Evolutionary conservation across 2,797 vertebrate species (phyloP), one percentile per base, ranked within the genome.

Genomic region (Okamejei kenojei): DNA sequence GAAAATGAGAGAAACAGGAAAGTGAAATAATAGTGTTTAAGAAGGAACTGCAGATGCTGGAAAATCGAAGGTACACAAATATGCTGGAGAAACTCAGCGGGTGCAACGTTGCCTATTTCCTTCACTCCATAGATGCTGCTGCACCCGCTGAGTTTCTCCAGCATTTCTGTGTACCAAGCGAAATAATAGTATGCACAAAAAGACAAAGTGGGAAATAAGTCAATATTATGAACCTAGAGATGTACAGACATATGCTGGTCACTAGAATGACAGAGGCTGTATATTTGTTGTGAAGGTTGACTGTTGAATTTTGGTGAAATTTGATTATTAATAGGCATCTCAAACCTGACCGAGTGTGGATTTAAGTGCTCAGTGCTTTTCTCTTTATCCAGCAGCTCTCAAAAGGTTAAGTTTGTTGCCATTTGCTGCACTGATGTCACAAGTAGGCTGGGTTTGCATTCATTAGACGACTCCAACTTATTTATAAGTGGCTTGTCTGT

Each of bases 371-470:
- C 82, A 63, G 11, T 82, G 45, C 80, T 54, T 58, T 54, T 26
- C 23, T 54, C 54, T 84, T 84, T 86, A 29, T 86, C 58, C 58
- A 68, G n/a, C n/a, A 88, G 84, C 63, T 88, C 61, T 35, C 84
- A 88, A 88, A 68, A 88, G 84, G 84, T 88, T 88, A 88, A 88
- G 65, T 88, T 32, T 88, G 15, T 68, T 88, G n/a, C 9, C 17
- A n/a, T 65, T 68, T 88, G n/a, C 17, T 21, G 32, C 63, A 68
- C n/a, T 88, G 84, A 88, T 88, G 84, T 88, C 84, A 88, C 61
- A 88, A 88, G 84, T 68, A 88, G 84, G 84, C 84, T 88, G 84
- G 61, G n/a, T 68, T 88, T 88, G 32, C 84, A 65, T 23, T 35
- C 17, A 88, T 88, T 88, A 68, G 84, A 86, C 63, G 82, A 32